phyloP scores from a whole-genome alignment of 1,140 invertebrate genomes.

The Scaptomyza montana region DNA sequence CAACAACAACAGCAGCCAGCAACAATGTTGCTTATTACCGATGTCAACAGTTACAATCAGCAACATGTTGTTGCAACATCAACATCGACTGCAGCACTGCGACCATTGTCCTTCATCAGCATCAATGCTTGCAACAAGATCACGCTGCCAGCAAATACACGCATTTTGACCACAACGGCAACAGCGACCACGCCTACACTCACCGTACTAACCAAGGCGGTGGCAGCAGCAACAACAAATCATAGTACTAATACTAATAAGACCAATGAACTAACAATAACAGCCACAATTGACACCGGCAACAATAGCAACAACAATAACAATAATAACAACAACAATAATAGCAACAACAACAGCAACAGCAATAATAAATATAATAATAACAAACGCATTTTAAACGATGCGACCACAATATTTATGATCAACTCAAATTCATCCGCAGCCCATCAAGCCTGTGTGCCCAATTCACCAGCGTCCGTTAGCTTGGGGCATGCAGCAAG shows the following conservation, averaged over 20 bases:
- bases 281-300: slow-evolving; percentile 30
- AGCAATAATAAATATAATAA: slow-evolving; percentile 48
- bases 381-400: slow-evolving; percentile 25
- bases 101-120: slow-evolving; percentile 75
- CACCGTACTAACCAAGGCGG: slow-evolving; percentile 65
- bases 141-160: slow-evolving; percentile 74
- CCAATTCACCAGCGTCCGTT: slow-evolving; percentile 72
- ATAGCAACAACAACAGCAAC: slow-evolving; percentile 44
- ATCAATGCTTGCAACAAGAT: slow-evolving; percentile 81
- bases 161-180: slow-evolving; percentile 66
- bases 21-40: slow-evolving; percentile 76
- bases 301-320: slow-evolving; percentile 15
- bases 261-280: slow-evolving; percentile 73
- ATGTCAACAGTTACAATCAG: slow-evolving; percentile 74
- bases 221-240: slow-evolving; percentile 42
- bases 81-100: slow-evolving; percentile 49
- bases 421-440: slow-evolving; percentile 69
- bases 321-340: slow-evolving; percentile 19
- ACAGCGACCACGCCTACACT: slow-evolving; percentile 52
- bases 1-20: slow-evolving; percentile 52
- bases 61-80: slow-evolving; percentile 55
- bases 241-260: slow-evolving; percentile 71
- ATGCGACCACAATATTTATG: slow-evolving; percentile 67
- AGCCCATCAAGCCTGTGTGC: slow-evolving; percentile 71
- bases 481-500: slow-evolving; percentile 62